Base-by-base conservation (phyloP, 2,113 vertebrate species). In the Thunnus maccoyii region DNA sequence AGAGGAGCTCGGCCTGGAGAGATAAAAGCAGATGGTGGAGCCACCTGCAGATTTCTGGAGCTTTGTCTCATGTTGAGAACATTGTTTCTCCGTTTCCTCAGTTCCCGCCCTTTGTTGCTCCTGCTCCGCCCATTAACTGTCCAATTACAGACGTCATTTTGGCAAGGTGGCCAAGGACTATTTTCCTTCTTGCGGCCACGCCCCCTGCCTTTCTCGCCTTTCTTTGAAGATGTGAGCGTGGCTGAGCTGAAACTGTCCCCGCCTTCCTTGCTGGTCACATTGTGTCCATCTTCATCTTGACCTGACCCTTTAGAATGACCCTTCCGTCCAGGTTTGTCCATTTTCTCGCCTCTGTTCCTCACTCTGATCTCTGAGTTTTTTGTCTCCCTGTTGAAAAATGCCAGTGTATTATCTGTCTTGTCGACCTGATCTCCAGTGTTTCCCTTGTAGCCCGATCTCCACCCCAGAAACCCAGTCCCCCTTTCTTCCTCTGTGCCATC, bases 41-140 rank as follows among this genome's bases (percentile, higher is more conserved):
- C 60, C 41, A 46, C 78, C 55, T 87, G 92, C 12, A 80, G 56
- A 46, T 66, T 83, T 57, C 89, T 88, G 44, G 75, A 86, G 44
- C 65, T 83, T 44, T 74, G 83, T 73, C 78, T 88, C 1, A 48
- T 47, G 41, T 85, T 91, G 17, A 65, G 76, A n/a, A 89, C 86
- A 64, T 96, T 93, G 81, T 95, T 96, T 73, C 95, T 88, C 62
- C 94, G 86, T 56, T 93, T 94, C 69, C 95, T 92, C 76, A 96
- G 84, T 71, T 96, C 95, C 27, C 75, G 85, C 7, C 92, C 92
- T 36, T 81, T 92, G 68, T 84, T 81, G 46, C 72, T 73, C 62
- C 75, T 72, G n/a, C 80, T 60, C 44, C 66, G 80, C 48, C 86
- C 91, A 80, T 92, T 93, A 22, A 94, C 84, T 3, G 72, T 91